Percentiles rank a stretch among this genome's conserved stretches.
phyloP scores from a whole-genome alignment of 2,113 vertebrate species.

The Odontesthes bonariensis region DNA sequence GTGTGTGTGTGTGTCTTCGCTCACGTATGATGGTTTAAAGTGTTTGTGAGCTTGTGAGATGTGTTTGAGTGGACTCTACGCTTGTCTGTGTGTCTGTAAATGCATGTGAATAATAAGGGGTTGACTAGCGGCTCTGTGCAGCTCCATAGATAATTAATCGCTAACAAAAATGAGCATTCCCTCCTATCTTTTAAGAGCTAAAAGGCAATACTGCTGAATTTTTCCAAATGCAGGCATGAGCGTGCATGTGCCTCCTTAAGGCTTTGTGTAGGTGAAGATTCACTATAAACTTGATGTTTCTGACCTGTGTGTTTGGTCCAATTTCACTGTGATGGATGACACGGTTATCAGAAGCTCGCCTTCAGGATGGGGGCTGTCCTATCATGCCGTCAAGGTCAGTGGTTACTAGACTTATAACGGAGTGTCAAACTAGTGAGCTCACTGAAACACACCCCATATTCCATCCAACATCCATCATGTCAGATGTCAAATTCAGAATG shows the following conservation, averaged over 20 bases:
- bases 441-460: conserved; percentile 54
- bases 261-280: conserved; percentile 43
- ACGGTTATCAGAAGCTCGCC: conserved; percentile 68
- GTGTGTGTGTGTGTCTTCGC: conserved; percentile 17
- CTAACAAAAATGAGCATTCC: conserved; percentile 67
- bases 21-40: conserved; percentile 29
- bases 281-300: conserved; percentile 54
- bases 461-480: conserved; percentile 54
- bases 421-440: conserved; percentile 56
- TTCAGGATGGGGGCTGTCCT: conserved; percentile 66
- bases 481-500: conserved; percentile 37
- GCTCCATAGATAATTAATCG: conserved; percentile 72
- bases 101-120: conserved; percentile 4
- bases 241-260: neutral
- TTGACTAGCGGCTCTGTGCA: conserved; percentile 61
- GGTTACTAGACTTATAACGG: conserved; percentile 65
- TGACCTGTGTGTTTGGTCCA: conserved; percentile 67
- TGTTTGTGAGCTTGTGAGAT: conserved; percentile 27
- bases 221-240: conserved; percentile 4
- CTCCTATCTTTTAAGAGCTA: conserved; percentile 55
- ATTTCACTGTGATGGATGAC: conserved; percentile 72
- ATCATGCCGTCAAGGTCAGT: conserved; percentile 75
- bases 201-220: conserved; percentile 31
- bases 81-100: neutral
- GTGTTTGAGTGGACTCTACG: neutral